phyloP scores from a whole-genome alignment of 1,140 invertebrate genomes.

The Drosophila baimaii region DNA sequence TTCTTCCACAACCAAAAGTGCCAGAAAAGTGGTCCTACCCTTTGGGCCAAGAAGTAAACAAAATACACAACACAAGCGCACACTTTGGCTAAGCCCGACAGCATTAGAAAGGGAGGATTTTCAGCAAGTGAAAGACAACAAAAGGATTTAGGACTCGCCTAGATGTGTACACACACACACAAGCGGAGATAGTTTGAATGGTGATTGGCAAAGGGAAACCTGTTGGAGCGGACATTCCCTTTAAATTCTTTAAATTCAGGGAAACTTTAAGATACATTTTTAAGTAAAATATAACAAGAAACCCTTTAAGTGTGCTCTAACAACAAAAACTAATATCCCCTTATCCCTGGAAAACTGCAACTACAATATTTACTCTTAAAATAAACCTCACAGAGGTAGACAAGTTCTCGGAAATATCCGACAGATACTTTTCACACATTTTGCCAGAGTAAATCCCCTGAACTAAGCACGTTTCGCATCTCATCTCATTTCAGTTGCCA shows the following conservation, averaged over 20 bases:
- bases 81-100: slow-evolving; percentile 56
- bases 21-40: slow-evolving; percentile 13
- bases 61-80: slow-evolving; percentile 43
- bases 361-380: neutral
- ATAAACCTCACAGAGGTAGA: neutral
- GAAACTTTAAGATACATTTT: neutral
- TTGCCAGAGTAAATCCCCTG: neutral
- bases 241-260: neutral
- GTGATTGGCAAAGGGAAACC: slow-evolving; percentile 47
- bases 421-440: slow-evolving; percentile 3
- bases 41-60: slow-evolving; percentile 33
- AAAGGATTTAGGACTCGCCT: slow-evolving; percentile 47
- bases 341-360: neutral
- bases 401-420: neutral
- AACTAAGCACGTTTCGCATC: slow-evolving; percentile 37
- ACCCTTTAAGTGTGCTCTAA: neutral
- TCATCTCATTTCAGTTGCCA: slow-evolving; percentile 86
- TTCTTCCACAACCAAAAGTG: neutral
- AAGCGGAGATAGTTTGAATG: slow-evolving; percentile 20
- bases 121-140: slow-evolving; percentile 41
- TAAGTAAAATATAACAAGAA: neutral
- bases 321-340: neutral
- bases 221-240: slow-evolving; percentile 51
- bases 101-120: slow-evolving; percentile 50
- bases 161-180: slow-evolving; percentile 18